Evolutionary conservation across 2,797 vertebrate species (phyloP).

Genomic region (Micromesistius poutassou): DNA sequence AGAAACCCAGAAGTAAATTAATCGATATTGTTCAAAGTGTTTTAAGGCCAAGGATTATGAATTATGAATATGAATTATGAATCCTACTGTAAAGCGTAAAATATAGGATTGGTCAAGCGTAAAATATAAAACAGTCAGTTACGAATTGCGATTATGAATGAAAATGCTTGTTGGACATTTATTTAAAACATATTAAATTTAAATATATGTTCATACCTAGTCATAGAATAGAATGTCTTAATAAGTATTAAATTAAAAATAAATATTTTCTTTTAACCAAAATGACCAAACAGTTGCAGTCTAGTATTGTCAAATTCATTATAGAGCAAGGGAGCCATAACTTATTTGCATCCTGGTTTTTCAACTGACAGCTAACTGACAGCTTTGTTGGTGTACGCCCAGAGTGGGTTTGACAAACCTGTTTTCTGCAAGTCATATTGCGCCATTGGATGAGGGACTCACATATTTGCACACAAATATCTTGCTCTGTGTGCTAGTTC

Average conservation of each 20-base stretch:
- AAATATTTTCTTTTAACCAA: neutral
- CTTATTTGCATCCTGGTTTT: neutral
- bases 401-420: constrained; percentile 42
- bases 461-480: neutral
- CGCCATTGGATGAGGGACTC: constrained; percentile 1
- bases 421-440: constrained; percentile 42
- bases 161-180: neutral
- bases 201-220: neutral
- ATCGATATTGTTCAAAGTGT: too few species aligned
- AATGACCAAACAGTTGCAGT: neutral
- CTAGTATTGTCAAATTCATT: neutral
- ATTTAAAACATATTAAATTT: neutral
- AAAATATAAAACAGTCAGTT: neutral
- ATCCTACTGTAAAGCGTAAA: neutral
- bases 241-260: neutral
- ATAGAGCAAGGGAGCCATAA: neutral
- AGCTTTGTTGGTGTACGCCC: constrained; percentile 24
- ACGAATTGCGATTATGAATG: too few species aligned
- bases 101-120: neutral
- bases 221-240: neutral
- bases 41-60: too few species aligned
- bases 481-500: neutral
- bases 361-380: neutral
- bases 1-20: neutral
- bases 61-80: too few species aligned